Evolutionary conservation across 2,888 invertebrate genomes (phyloP), one percentile per base, ranked within the genome.

Genomic region (Crematogaster levior): DNA sequence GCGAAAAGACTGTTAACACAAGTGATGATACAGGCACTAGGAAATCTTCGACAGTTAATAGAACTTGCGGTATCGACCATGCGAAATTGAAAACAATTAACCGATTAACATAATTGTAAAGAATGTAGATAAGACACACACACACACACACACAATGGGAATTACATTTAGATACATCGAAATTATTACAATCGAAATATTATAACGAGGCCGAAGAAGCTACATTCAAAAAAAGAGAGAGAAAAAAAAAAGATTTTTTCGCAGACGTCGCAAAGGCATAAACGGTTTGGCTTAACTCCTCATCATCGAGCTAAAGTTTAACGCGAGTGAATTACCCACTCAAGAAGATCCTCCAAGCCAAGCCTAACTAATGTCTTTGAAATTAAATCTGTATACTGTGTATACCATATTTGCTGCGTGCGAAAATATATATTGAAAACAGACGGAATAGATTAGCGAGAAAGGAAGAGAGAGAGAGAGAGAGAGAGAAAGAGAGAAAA

Each of bases 341-440:
- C 37, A 24, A 65, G 37, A 72, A 77, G 75, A 89, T 46, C 53
- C 68, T 34, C 46, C 46, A 12, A 93, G 92, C 90, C 92, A 93
- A 91, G 90, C 92, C 92, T 91, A 89, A 87, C 24, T 84, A 85
- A 88, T 91, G 90, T 92, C 93, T 93, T 93, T 92, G 91, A 91
- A 91, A 86, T 92, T 93, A 91, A 93, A 92, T 92, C 92, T 93
- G 93, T 93, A 93, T 93, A 93, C 93, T 93, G 89, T 93, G 93
- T 93, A 93, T 93, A 93, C 93, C 90, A 91, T 93, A 91, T 93
- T 92, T 92, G 91, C 91, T 91, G 91, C 91, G 91, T 92, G 91
- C 85, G 88, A 81, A 88, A 86, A 84, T 85, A 85, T 91, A 91
- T 88, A 89, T 87, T 88, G 85, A 89, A 87, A 89, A 87, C 89